phyloP scores from a whole-genome alignment of 1,140 invertebrate species.

The Drosophila orena region DNA sequence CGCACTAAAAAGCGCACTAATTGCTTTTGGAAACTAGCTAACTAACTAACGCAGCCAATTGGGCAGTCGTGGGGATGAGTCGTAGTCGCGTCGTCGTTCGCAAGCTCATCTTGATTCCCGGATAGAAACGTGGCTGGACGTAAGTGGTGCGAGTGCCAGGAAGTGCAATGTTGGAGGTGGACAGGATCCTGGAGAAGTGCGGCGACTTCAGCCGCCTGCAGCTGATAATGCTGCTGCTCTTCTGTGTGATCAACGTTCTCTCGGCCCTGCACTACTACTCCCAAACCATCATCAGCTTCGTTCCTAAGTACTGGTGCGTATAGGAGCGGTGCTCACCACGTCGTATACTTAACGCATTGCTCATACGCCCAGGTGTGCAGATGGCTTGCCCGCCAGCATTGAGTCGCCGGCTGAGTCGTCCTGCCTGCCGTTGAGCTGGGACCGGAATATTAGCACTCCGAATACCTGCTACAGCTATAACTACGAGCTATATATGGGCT shows the following conservation, averaged over 20 bases:
- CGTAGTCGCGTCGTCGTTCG: background rate
- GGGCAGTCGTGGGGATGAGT: constrained; percentile 18
- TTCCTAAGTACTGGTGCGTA: constrained; percentile 85
- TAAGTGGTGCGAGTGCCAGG: constrained; percentile 13
- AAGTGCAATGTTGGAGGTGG: constrained; percentile 62
- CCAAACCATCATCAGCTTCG: constrained; percentile 86
- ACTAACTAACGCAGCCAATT: constrained; percentile 17
- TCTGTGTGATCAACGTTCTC: constrained; percentile 86
- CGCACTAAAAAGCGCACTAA: constrained; percentile 39
- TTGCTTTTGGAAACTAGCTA: constrained; percentile 63
- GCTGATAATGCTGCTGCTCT: constrained; percentile 86
- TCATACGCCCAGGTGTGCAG: constrained; percentile 59
- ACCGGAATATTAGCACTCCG: constrained; percentile 13
- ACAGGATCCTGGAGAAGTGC: constrained; percentile 86
- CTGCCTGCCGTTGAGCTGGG: constrained; percentile 31
- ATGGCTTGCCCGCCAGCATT: constrained; percentile 13
- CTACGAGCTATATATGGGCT: constrained; percentile 73
- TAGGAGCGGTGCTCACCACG: background rate
- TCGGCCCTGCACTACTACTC: constrained; percentile 86
- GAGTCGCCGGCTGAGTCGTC: constrained; percentile 39
- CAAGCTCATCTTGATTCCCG: background rate
- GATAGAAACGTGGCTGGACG: constrained; percentile 9
- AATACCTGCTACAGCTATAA: constrained; percentile 48
- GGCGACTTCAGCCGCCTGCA: constrained; percentile 88
- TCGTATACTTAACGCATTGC: constrained; percentile 32